Conservation (phyloP, 1,140 invertebrate genomes). For the Lepeophtheirus salmonis region DNA sequence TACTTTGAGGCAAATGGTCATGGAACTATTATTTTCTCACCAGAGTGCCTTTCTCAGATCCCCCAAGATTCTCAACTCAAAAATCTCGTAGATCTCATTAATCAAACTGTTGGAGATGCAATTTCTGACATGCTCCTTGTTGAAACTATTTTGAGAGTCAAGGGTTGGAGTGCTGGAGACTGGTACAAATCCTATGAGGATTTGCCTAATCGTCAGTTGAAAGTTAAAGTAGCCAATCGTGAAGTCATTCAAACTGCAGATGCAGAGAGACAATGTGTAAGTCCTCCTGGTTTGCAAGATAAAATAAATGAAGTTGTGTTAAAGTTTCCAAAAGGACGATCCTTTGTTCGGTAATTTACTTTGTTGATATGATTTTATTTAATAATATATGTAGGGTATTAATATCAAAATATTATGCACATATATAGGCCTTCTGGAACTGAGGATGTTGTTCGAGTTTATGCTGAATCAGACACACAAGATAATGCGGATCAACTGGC, state of each 20-base stretch:
- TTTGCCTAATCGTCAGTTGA: constrained; percentile 67
- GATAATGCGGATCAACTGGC: constrained; percentile 48
- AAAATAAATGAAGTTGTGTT: constrained; percentile 51
- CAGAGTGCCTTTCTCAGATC: constrained; percentile 30
- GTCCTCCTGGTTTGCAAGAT: constrained; percentile 59
- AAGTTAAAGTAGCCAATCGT: constrained; percentile 50
- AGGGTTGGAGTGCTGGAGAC: constrained; percentile 50
- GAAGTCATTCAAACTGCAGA: constrained; percentile 61
- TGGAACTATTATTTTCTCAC: constrained; percentile 70
- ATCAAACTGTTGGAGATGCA: constrained; percentile 91
- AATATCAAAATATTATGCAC: neutral
- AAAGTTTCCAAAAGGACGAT: constrained; percentile 44
- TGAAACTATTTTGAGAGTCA: constrained; percentile 63
- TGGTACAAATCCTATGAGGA: constrained; percentile 68
- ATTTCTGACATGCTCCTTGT: constrained; percentile 85
- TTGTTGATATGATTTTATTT: no score
- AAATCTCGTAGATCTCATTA: constrained; percentile 61
- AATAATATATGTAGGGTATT: no score
- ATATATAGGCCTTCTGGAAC: constrained; percentile 73
- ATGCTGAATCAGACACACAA: constrained; percentile 73
- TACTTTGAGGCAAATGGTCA: constrained; percentile 99
- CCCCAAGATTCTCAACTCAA: constrained; percentile 39
- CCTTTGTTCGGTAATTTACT: constrained; percentile 58
- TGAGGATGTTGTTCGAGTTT: constrained; percentile 86
- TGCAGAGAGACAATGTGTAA: constrained; percentile 56